Conservation (phyloP, 2,797 vertebrate genomes). For the Helarctos malayanus region DNA sequence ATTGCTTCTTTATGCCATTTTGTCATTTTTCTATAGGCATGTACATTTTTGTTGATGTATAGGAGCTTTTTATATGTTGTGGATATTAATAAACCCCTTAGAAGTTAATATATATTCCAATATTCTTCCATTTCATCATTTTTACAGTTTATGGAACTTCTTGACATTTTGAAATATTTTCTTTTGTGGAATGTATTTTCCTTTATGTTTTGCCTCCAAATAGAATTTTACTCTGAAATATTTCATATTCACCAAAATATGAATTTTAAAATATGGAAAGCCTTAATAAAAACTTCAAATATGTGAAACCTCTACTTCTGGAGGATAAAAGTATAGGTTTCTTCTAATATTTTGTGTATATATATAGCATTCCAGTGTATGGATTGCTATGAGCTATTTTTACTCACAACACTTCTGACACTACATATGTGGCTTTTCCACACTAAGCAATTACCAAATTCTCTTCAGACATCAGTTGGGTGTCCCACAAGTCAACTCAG, state of each 20-base stretch:
- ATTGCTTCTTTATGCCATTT: not conserved
- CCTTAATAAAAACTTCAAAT: conserved; percentile 16
- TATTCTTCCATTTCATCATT: not conserved
- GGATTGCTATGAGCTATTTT: not conserved
- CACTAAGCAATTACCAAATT: not conserved
- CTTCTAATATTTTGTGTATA: not conserved
- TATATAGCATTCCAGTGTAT: not conserved
- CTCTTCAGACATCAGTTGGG: not conserved
- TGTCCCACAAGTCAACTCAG: not conserved
- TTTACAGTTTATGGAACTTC: not conserved
- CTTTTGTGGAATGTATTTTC: not conserved
- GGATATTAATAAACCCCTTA: not conserved
- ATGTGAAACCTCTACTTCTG: not conserved
- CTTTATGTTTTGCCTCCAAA: not conserved
- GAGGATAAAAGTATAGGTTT: conserved; percentile 4
- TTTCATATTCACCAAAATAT: conserved; percentile 22
- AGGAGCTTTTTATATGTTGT: not conserved
- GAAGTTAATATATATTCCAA: not conserved
- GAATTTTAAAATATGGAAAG: not conserved
- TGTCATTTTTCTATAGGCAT: not conserved
- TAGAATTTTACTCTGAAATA: conserved; percentile 42
- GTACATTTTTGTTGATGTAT: not conserved
- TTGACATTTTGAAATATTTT: not conserved
- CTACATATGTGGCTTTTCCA: not conserved
- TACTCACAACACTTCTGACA: not conserved